Evolutionary conservation across 2,113 vertebrate genomes (phyloP).

Genomic region (Synodontis membranacea): DNA sequence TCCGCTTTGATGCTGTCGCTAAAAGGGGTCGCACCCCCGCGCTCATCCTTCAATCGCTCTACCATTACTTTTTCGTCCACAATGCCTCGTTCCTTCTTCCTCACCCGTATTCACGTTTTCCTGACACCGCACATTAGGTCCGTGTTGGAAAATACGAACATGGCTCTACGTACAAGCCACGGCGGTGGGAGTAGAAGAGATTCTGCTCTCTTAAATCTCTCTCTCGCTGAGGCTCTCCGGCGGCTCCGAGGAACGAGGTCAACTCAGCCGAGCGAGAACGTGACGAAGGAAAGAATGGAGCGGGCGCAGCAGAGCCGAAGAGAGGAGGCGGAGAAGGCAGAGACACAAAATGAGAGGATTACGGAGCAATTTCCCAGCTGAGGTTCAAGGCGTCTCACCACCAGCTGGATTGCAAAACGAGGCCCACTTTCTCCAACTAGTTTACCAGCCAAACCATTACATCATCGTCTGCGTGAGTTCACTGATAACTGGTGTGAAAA

Average conservation of each 20-base stretch:
- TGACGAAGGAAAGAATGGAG: constrained; percentile 5
- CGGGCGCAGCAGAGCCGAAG: constrained; percentile 54
- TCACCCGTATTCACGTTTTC: neutral
- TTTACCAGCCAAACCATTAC: constrained; percentile 20
- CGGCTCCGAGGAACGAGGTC: constrained; percentile 55
- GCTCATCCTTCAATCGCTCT: constrained; percentile 33
- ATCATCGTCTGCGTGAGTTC: neutral
- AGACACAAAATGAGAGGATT: constrained; percentile 15
- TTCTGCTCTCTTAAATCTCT: constrained; percentile 11
- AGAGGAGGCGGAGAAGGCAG: constrained; percentile 54
- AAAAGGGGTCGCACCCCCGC: constrained; percentile 31
- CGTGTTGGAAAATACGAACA: constrained; percentile 6
- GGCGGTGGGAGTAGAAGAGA: constrained; percentile 12
- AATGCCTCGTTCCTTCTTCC: neutral
- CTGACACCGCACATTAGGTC: neutral
- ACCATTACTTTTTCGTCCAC: constrained; percentile 8
- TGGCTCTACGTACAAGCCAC: neutral
- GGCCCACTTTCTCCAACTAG: neutral
- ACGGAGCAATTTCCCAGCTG: constrained; percentile 12
- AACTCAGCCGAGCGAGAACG: constrained; percentile 42
- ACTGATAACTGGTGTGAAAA: neutral
- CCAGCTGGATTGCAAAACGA: constrained; percentile 1
- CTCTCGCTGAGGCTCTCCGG: constrained; percentile 18
- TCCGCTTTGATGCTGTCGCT: constrained; percentile 39
- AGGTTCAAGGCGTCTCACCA: constrained; percentile 10